Evolutionary conservation across 2,113 vertebrate species (phyloP).

Genomic region (Alethe castanea): DNA sequence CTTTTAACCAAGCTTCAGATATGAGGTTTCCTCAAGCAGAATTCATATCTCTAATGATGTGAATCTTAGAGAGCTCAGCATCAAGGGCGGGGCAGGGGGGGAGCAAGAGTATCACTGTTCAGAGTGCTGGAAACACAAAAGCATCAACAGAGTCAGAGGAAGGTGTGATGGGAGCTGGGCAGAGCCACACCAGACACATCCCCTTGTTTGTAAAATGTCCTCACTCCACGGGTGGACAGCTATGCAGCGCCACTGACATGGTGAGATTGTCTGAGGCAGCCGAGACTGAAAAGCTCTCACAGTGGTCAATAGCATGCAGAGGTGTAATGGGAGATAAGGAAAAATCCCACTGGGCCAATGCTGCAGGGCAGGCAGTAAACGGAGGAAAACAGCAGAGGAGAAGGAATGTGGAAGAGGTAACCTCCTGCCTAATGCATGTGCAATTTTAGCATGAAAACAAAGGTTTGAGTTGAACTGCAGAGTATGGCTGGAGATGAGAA

Average conservation of each 20-base stretch:
- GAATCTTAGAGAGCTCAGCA: background rate
- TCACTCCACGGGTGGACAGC: background rate
- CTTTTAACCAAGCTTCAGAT: background rate
- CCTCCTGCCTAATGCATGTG: background rate
- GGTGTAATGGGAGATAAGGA: background rate
- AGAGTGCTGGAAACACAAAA: background rate
- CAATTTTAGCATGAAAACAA: background rate
- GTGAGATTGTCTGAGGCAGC: background rate
- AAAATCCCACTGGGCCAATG: background rate
- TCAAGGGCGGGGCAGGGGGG: background rate
- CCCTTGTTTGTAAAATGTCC: background rate
- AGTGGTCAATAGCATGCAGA: background rate
- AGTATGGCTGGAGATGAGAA: background rate
- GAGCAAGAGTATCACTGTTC: accelerated
- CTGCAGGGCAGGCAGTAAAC: background rate
- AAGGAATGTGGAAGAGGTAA: background rate
- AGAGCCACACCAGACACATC: background rate
- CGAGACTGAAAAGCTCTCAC: background rate
- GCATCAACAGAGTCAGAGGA: background rate
- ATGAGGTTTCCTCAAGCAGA: background rate
- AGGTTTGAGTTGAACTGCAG: background rate
- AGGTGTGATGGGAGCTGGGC: background rate
- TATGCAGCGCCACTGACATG: background rate
- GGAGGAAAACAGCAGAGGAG: background rate
- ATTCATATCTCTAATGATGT: background rate